Base-by-base conservation (phyloP, 2,888 invertebrate genomes). In the Gerris lacustris region DNA sequence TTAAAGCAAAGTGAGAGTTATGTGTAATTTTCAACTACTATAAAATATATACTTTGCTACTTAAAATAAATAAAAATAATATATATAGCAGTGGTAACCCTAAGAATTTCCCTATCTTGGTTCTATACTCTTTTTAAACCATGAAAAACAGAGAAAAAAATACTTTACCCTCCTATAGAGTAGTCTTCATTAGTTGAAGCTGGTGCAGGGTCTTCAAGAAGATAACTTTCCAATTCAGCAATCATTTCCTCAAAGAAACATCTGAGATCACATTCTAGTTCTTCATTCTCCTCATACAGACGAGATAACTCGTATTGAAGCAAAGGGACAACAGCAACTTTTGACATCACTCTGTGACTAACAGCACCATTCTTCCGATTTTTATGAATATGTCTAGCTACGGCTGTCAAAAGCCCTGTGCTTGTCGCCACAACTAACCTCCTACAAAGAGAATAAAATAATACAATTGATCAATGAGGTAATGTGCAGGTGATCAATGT, bases 241-340 rank as follows among this genome's bases (percentile, higher is more conserved):
- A 68, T 71, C 68, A 72, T 67, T 4, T 68, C 68, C 11, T 66
- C 62, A 43, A 70, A 62, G 6, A 70, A 70, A 18, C 6, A 63
- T 17, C 67, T 66, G 5, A 73, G 63, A 31, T 62, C 70, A 67
- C 66, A 69, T 45, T 67, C 66, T 7, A 71, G 63, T 43, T 72
- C 71, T 7, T 72, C 67, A 17, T 73, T 72, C 9, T 73, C 73
- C 4, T 69, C 68, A 44, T 72, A 67, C n/a, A 73, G 45, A n/a
- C 70, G 72, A 0, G 74, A 72, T 7, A 74, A 67, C 68, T 75
- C 75, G 63, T 71, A 73, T 15, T 73, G 72, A 11, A 75, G 70
- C 11, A 75, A 66, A 5, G 70, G 47, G 6, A 44, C 63, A 9
- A 71, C 67, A 9, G 67, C 15, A 2, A 73, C 7, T 17, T 72